Percentiles rank a stretch among this genome's conserved stretches.
Evolutionary conservation across 2,797 vertebrate genomes (phyloP).

Genomic region (Enteromius radiatus): DNA sequence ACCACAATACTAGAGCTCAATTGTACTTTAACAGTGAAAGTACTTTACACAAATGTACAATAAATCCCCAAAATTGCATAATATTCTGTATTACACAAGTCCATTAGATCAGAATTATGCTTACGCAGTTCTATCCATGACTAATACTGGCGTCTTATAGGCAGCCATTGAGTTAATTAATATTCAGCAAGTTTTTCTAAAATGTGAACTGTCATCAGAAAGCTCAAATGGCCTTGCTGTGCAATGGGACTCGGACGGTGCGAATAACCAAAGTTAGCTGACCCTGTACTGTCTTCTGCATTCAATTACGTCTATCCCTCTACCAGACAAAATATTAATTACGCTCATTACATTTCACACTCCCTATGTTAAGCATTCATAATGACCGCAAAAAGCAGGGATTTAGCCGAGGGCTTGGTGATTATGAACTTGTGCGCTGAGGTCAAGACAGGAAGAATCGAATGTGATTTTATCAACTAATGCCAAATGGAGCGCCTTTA

Average conservation of each 20-base stretch:
- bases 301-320: slow-evolving; percentile 72
- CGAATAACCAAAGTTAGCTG: slow-evolving; percentile 66
- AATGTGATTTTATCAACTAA: slow-evolving; percentile 74
- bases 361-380: slow-evolving; percentile 77
- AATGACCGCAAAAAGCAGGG: slow-evolving; percentile 68
- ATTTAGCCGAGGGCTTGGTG: slow-evolving; percentile 76
- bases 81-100: slow-evolving; percentile 20
- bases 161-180: slow-evolving; percentile 3
- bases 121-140: not conserved
- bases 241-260: slow-evolving; percentile 52
- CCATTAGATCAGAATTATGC: slow-evolving; percentile 1
- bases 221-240: slow-evolving; percentile 56
- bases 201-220: slow-evolving; percentile 63
- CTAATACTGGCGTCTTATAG: not conserved
- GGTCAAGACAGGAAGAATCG: slow-evolving; percentile 55
- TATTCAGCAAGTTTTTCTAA: slow-evolving; percentile 13
- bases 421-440: slow-evolving; percentile 53
- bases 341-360: slow-evolving; percentile 78
- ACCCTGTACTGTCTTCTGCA: slow-evolving; percentile 63
- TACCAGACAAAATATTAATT: slow-evolving; percentile 75
- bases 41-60: slow-evolving; percentile 4
- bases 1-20: slow-evolving; percentile 10
- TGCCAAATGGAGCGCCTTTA: slow-evolving; percentile 72
- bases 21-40: slow-evolving; percentile 10
- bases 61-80: slow-evolving; percentile 5